A percentile compares a stretch with the other conserved stretches of the same genome.
These are phyloP conservation scores for Gracilinanus agilis DNA, from an alignment of 2,113 vertebrate genomes.

Conservation along the genomic window DNA sequence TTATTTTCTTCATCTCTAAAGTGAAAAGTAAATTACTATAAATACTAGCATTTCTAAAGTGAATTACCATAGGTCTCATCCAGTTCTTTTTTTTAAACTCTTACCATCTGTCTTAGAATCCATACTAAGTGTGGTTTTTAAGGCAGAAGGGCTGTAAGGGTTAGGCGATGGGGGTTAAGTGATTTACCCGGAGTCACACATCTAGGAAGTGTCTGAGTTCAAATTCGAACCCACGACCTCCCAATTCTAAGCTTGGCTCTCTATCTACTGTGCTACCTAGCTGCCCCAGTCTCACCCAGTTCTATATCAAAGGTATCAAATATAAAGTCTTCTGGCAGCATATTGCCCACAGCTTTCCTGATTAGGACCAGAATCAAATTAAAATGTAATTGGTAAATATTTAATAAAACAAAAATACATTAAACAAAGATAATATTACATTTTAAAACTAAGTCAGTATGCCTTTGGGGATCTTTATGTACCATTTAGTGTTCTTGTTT, in stretches of 20 bases:
- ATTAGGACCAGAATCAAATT: background rate
- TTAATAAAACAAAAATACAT: background rate
- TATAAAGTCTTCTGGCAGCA: background rate
- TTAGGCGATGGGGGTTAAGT: no score
- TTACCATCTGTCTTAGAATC: no score
- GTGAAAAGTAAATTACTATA: background rate
- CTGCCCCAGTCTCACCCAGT: background rate
- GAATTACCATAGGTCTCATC: background rate
- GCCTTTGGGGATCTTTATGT: background rate
- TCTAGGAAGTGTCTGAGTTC: no score
- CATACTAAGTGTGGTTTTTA: no score
- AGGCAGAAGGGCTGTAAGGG: no score
- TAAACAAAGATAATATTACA: background rate
- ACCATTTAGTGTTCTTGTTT: background rate
- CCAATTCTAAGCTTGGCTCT: no score
- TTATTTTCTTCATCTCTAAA: background rate
- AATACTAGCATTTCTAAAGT: background rate
- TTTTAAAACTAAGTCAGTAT: background rate
- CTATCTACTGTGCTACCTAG: no score
- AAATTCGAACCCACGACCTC: no score
- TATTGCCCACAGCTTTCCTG: background rate
- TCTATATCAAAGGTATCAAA: background rate
- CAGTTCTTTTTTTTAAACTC: background rate
- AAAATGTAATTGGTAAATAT: background rate
- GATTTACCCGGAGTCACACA: no score